phyloP scores from a whole-genome alignment of 2,113 vertebrate genomes.

The Cyprinodon brontotheroides region DNA sequence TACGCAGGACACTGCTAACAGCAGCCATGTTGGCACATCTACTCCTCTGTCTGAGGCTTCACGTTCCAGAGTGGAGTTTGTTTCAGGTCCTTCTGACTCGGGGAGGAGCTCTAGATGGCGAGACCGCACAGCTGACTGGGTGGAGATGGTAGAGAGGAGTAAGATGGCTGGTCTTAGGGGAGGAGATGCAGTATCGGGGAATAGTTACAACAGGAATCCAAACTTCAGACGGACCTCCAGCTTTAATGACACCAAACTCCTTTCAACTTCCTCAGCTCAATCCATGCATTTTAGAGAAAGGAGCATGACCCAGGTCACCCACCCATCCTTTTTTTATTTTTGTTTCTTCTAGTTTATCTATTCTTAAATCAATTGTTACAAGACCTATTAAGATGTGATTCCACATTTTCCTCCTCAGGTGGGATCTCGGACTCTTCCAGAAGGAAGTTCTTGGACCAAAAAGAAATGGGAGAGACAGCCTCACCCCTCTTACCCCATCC shows the following conservation, averaged over 20 bases:
- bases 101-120: conserved; percentile 71
- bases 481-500: conserved; percentile 57
- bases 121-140: conserved; percentile 84
- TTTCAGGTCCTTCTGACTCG: conserved; percentile 66
- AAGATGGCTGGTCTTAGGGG: conserved; percentile 48
- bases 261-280: conserved; percentile 68
- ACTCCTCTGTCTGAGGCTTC: conserved; percentile 80
- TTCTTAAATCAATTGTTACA: neutral
- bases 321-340: neutral
- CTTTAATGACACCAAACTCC: conserved; percentile 87
- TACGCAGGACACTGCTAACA: conserved; percentile 73
- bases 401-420: conserved; percentile 61
- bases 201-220: conserved; percentile 72
- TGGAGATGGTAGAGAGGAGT: conserved; percentile 81
- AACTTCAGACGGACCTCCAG: conserved; percentile 92
- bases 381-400: conserved; percentile 1
- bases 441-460: conserved; percentile 79
- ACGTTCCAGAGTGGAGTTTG: conserved; percentile 75
- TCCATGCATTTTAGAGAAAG: conserved; percentile 88
- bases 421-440: conserved; percentile 79
- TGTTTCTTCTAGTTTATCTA: neutral
- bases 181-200: conserved; percentile 18
- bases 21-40: conserved; percentile 81
- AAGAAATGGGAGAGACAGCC: conserved; percentile 77
- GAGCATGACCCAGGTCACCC: conserved; percentile 86